A percentile compares a stretch with the other conserved stretches of the same genome.
Conservation (phyloP, 2,888 invertebrate genomes). For the Kryphioiulus occultus region DNA sequence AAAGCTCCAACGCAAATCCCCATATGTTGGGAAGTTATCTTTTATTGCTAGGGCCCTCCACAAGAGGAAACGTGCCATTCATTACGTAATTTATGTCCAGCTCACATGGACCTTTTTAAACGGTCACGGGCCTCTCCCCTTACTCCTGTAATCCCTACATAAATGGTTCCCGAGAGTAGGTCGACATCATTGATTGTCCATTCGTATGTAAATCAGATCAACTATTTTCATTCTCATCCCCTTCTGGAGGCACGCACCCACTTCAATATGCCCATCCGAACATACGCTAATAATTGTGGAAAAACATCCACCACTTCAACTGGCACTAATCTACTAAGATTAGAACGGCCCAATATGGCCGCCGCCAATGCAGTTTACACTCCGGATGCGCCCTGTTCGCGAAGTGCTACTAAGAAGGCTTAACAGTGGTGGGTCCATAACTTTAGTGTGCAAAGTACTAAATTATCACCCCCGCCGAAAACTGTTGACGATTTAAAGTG, state of each 20-base stretch:
- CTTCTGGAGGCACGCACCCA: neutral
- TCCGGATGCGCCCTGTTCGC: neutral
- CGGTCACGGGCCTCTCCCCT: neutral
- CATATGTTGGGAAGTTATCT: neutral
- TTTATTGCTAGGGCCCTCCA: neutral
- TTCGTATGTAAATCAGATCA: neutral
- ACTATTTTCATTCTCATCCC: neutral
- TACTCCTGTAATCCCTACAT: neutral
- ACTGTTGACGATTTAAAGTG: constrained; percentile 30
- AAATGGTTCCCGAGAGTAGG: neutral
- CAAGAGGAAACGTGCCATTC: constrained; percentile 11
- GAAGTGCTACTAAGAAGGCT: constrained; percentile 11
- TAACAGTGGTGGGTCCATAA: constrained; percentile 24
- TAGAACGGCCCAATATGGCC: neutral
- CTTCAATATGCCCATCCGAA: neutral
- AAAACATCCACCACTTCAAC: neutral
- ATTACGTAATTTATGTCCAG: constrained; percentile 6
- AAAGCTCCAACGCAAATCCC: neutral
- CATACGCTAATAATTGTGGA: neutral
- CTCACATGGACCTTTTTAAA: neutral
- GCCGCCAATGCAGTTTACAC: neutral
- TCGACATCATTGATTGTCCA: neutral
- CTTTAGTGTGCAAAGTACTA: neutral
- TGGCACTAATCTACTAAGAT: neutral
- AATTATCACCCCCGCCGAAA: constrained; percentile 28